Conservation (phyloP, 2,888 invertebrate species). For the Nysson spinosus region DNA sequence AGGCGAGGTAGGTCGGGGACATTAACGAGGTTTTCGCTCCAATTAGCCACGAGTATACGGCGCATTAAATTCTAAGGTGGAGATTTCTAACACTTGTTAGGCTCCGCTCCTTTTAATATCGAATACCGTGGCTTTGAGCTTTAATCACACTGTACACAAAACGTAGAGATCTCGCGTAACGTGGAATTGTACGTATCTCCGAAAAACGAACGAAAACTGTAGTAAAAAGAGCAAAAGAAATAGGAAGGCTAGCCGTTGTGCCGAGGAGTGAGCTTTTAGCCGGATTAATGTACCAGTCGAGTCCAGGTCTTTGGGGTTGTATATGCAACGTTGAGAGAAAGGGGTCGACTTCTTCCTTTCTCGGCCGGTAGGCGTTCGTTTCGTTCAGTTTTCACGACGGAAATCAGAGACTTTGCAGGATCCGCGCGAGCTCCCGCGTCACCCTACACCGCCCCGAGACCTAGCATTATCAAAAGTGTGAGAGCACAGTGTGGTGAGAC, state of each 20-base stretch:
- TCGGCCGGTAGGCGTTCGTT: neutral
- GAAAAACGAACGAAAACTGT: neutral
- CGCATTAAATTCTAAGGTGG: conserved; percentile 61
- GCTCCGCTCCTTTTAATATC: conserved; percentile 60
- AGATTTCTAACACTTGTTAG: conserved; percentile 43
- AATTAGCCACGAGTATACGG: conserved; percentile 67
- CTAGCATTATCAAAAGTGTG: conserved; percentile 56
- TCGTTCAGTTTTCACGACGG: conserved; percentile 9
- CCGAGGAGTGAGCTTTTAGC: conserved; percentile 66
- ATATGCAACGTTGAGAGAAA: conserved; percentile 21
- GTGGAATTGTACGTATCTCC: conserved; percentile 25
- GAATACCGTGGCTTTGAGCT: conserved; percentile 59
- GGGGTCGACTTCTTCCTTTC: conserved; percentile 18
- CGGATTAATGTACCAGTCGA: conserved; percentile 64
- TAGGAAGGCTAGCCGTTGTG: conserved; percentile 6
- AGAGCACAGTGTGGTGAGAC: too few relatives aligned
- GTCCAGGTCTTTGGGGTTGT: conserved; percentile 21
- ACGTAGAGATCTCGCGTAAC: conserved; percentile 11
- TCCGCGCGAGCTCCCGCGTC: conserved; percentile 31
- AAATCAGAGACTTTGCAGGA: conserved; percentile 39
- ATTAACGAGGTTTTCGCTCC: conserved; percentile 70
- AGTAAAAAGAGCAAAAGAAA: too few relatives aligned
- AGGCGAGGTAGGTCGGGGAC: conserved; percentile 31
- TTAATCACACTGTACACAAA: conserved; percentile 31
- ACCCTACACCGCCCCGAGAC: conserved; percentile 27